Evolutionary conservation across 2,888 invertebrate genomes (phyloP).

Genomic region (Zaprionus bogoriensis): DNA sequence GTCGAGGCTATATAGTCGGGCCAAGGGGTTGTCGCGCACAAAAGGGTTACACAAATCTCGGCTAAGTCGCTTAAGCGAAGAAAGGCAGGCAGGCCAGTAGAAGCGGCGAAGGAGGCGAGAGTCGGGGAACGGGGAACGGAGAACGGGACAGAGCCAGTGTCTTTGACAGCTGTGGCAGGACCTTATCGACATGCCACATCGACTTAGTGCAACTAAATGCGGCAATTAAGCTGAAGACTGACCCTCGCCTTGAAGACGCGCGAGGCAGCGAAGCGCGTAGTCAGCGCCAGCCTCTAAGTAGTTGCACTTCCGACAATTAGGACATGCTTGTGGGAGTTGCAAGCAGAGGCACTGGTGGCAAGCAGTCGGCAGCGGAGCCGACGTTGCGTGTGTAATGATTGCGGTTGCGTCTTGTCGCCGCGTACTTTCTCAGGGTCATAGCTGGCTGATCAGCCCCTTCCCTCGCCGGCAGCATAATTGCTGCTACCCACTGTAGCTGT

Average conservation of each 20-base stretch:
- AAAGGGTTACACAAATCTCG: conserved; percentile 50
- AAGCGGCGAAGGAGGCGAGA: not conserved
- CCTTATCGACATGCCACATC: conserved; percentile 49
- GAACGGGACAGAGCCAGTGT: not conserved
- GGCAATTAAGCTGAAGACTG: conserved; percentile 64
- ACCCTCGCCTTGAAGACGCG: conserved; percentile 3
- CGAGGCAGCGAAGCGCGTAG: conserved; percentile 58
- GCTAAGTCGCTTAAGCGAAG: conserved; percentile 52
- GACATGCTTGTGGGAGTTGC: conserved; percentile 14
- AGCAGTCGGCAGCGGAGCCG: too few relatives aligned
- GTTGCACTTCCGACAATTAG: conserved; percentile 69
- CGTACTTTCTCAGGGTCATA: conserved; percentile 70
- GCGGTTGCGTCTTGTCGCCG: conserved; percentile 49
- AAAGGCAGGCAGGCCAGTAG: not conserved
- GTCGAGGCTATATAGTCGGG: not conserved
- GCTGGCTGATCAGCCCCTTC: conserved; percentile 46
- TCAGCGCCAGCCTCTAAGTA: conserved; percentile 53
- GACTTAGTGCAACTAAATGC: conserved; percentile 54
- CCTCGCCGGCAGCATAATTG: conserved; percentile 10
- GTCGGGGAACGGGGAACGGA: not conserved
- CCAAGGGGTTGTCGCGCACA: conserved; percentile 31
- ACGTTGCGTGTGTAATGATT: conserved; percentile 67
- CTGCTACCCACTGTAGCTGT: conserved; percentile 13
- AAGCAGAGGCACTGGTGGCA: conserved; percentile 46
- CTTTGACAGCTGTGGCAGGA: conserved; percentile 6